Evolutionary conservation across 2,113 vertebrate species (phyloP).

Genomic region (Neoarius graeffei): DNA sequence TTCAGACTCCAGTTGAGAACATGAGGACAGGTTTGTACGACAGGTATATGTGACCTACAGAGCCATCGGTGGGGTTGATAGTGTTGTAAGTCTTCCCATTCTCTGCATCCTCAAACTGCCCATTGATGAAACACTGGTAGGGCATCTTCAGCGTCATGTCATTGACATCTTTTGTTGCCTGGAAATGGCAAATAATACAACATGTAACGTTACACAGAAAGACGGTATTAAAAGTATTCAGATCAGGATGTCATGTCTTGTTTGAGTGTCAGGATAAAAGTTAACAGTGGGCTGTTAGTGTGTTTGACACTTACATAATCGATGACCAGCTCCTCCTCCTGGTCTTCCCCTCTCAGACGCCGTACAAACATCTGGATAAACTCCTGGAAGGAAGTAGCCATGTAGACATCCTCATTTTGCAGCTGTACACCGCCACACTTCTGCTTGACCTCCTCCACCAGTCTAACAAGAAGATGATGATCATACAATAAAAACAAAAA

Average conservation of each 20-base stretch:
- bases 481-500: neutral
- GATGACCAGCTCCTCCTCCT: slow-evolving; percentile 70
- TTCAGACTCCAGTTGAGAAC: neutral
- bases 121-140: slow-evolving; percentile 79
- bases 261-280: neutral
- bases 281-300: neutral
- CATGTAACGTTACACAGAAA: neutral
- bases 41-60: slow-evolving; percentile 46
- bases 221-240: neutral
- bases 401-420: slow-evolving; percentile 87
- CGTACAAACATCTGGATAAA: slow-evolving; percentile 84
- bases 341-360: slow-evolving; percentile 78
- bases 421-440: slow-evolving; percentile 74
- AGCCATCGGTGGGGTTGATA: slow-evolving; percentile 75
- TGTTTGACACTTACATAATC: slow-evolving; percentile 72
- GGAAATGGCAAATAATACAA: neutral
- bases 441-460: slow-evolving; percentile 85
- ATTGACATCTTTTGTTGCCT: slow-evolving; percentile 76
- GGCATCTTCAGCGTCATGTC: slow-evolving; percentile 78
- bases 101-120: slow-evolving; percentile 77
- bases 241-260: neutral
- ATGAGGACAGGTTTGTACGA: neutral
- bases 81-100: slow-evolving; percentile 76
- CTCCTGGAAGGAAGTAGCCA: slow-evolving; percentile 84
- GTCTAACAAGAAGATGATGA: too few species aligned